Conservation (phyloP, 2,113 vertebrate species). For the Lepisosteus oculatus region DNA sequence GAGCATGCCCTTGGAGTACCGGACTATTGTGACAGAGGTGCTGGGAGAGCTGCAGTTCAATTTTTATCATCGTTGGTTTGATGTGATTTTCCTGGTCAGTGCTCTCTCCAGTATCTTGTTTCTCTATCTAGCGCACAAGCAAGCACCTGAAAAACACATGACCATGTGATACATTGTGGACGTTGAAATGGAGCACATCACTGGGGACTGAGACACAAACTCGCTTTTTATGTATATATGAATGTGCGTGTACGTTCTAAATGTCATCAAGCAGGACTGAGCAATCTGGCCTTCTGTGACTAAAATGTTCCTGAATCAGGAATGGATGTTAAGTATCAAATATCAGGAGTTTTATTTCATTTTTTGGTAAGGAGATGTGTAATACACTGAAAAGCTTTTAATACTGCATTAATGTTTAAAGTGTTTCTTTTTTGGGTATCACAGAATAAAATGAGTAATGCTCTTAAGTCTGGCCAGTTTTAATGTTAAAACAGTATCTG, state of each 20-base stretch:
- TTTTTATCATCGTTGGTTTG: constrained; percentile 98
- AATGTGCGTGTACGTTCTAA: neutral
- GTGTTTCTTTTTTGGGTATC: too few relatives aligned
- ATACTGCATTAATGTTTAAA: too few relatives aligned
- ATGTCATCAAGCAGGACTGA: neutral
- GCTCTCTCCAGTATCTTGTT: constrained; percentile 97
- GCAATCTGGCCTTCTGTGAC: neutral
- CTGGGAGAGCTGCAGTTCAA: constrained; percentile 97
- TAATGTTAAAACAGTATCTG: too few relatives aligned
- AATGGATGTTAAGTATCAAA: constrained; percentile 9
- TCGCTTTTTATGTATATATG: neutral
- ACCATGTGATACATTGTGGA: constrained; percentile 46
- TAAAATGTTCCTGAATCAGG: constrained; percentile 61
- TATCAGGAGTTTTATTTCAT: too few relatives aligned
- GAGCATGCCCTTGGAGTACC: constrained; percentile 96
- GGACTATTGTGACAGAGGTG: constrained; percentile 91
- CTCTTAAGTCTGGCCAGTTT: too few relatives aligned
- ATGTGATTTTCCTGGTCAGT: constrained; percentile 97
- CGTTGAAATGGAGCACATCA: neutral
- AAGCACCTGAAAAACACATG: constrained; percentile 96
- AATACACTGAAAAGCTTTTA: too few relatives aligned
- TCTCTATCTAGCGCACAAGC: constrained; percentile 95
- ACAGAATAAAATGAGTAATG: too few relatives aligned
- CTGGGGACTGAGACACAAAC: neutral
- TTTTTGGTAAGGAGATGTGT: too few relatives aligned